These are phyloP conservation scores for Notodonta ziczac DNA, from an alignment of 2,888 invertebrate species.

Conservation along the genomic window DNA sequence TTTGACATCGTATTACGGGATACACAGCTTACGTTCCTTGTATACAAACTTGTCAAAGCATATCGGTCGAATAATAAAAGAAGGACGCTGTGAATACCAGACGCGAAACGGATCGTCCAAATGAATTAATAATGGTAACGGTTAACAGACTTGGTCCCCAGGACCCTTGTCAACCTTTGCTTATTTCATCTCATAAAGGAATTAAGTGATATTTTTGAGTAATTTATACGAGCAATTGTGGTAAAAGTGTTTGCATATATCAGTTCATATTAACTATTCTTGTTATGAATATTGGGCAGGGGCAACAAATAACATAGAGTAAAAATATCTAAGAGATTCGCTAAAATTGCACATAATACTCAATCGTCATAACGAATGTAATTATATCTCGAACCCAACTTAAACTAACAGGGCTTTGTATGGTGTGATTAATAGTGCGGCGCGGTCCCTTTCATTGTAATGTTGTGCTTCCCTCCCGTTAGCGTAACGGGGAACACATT, in stretches of 20 bases:
- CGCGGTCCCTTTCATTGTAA: slow-evolving; percentile 43
- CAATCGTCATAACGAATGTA: slow-evolving; percentile 41
- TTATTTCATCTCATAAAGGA: slow-evolving; percentile 58
- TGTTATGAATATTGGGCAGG: no score
- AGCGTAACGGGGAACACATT: slow-evolving; percentile 45
- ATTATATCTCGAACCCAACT: slow-evolving; percentile 49
- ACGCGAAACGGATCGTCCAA: slow-evolving; percentile 40
- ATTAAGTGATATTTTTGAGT: slow-evolving; percentile 58
- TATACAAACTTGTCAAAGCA: no score
- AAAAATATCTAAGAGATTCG: no score
- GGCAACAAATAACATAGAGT: no score
- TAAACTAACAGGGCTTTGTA: slow-evolving; percentile 52
- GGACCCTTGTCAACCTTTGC: slow-evolving; percentile 64
- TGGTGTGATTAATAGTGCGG: slow-evolving; percentile 51
- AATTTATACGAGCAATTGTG: slow-evolving; percentile 45
- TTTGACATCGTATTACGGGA: no score
- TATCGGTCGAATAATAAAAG: no score
- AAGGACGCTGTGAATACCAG: slow-evolving; percentile 13
- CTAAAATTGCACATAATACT: no score
- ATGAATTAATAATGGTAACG: slow-evolving; percentile 55
- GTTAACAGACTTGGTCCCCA: slow-evolving; percentile 51
- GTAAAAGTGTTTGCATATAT: neutral
- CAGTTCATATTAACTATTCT: no score
- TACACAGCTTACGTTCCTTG: no score
- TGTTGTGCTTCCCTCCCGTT: slow-evolving; percentile 37